Percentiles rank a stretch among this genome's conserved stretches.
Evolutionary conservation across 1,140 invertebrate species (phyloP).

Genomic region (Panonychus citri): DNA sequence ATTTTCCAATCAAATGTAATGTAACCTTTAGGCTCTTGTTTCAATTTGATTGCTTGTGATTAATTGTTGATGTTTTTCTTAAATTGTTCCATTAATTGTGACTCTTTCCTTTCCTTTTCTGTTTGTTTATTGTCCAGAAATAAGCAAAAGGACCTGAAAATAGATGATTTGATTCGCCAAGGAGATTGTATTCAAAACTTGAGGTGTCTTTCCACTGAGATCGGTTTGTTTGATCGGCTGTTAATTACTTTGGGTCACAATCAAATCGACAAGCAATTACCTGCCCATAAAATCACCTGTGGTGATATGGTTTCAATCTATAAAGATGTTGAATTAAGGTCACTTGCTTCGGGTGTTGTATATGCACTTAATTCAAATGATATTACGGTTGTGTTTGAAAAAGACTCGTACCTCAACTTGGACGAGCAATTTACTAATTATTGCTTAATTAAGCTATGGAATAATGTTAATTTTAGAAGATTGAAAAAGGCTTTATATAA

Average conservation of each 20-base stretch:
- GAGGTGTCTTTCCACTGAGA: conserved; percentile 17
- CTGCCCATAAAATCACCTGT: conserved; percentile 24
- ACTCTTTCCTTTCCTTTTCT: no score
- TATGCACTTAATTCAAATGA: conserved; percentile 7
- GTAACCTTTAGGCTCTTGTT: no score
- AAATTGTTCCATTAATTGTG: neutral
- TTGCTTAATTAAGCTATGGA: conserved; percentile 26
- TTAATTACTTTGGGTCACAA: conserved; percentile 22
- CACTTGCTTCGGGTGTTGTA: conserved; percentile 17
- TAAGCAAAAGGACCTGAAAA: conserved; percentile 21
- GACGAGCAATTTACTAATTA: conserved; percentile 22
- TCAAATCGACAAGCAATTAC: conserved; percentile 19
- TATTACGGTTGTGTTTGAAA: conserved; percentile 24
- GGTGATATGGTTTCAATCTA: conserved; percentile 28
- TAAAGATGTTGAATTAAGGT: conserved; percentile 14
- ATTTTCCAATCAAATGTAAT: no score
- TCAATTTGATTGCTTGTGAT: no score
- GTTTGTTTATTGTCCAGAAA: conserved; percentile 15
- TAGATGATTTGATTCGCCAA: conserved; percentile 23
- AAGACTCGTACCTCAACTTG: conserved; percentile 19
- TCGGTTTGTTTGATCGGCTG: conserved; percentile 26
- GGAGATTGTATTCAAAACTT: conserved; percentile 26
- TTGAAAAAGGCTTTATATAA: conserved; percentile 23
- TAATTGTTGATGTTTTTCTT: no score
- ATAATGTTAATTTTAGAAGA: conserved; percentile 29